A percentile compares a stretch with the other conserved stretches of the same genome.
phyloP scores from a whole-genome alignment of 1,140 invertebrate species.

The Ganaspis sp. region DNA sequence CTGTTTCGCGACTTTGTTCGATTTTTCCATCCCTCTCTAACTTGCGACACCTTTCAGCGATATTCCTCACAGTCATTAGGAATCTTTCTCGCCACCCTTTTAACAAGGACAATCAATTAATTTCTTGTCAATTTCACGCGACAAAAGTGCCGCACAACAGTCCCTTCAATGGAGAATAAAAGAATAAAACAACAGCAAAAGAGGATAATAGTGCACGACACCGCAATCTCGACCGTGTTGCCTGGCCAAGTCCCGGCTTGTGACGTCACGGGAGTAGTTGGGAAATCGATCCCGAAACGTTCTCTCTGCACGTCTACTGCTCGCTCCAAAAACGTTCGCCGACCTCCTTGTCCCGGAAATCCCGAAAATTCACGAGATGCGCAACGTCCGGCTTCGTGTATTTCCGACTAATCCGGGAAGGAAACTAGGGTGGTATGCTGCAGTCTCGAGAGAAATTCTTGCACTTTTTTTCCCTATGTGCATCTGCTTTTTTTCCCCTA shows the following conservation, averaged over 20 bases:
- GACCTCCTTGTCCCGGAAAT: conserved; percentile 56
- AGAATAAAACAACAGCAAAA: conserved; percentile 27
- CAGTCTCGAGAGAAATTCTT: conserved; percentile 28
- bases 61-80: background rate
- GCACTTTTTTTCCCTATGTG: background rate
- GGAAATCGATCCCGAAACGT: conserved; percentile 68
- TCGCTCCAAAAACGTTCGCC: conserved; percentile 61
- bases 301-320: conserved; percentile 54
- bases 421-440: conserved; percentile 11
- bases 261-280: conserved; percentile 68
- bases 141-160: background rate
- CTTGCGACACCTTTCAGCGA: background rate
- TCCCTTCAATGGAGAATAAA: background rate
- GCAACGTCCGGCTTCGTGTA: conserved; percentile 16
- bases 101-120: no score
- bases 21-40: conserved; percentile 26
- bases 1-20: conserved; percentile 21
- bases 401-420: conserved; percentile 7
- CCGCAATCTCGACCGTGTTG: conserved; percentile 58
- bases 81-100: no score
- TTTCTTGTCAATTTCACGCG: no score
- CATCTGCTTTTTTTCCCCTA: background rate
- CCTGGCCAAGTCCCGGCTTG: conserved; percentile 64
- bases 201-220: conserved; percentile 48
- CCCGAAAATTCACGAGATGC: conserved; percentile 36